Evolutionary conservation across 2,797 vertebrate genomes (phyloP).

Genomic region (Morus bassanus): DNA sequence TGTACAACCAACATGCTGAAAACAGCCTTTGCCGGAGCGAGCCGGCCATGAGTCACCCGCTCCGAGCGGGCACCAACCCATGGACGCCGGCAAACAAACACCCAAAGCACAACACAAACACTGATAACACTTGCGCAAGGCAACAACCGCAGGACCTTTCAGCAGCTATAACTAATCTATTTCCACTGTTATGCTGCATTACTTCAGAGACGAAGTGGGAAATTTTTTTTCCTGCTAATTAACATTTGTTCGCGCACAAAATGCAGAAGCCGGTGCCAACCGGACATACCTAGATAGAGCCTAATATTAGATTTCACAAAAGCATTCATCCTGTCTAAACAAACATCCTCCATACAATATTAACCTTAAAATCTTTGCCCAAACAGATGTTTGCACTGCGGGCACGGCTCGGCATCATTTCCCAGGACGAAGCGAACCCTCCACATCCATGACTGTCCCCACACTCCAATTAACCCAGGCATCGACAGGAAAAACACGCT

Average conservation of each 20-base stretch:
- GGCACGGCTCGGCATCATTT: not conserved
- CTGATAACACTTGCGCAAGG: conserved; percentile 36
- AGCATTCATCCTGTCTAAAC: conserved; percentile 67
- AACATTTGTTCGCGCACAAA: conserved; percentile 58
- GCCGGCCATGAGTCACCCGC: conserved; percentile 26
- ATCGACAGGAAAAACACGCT: not conserved
- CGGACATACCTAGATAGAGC: conserved; percentile 70
- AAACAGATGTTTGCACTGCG: conserved; percentile 25
- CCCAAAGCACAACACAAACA: not conserved
- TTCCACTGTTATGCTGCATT: conserved; percentile 34
- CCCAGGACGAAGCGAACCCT: not conserved
- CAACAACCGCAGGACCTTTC: conserved; percentile 2
- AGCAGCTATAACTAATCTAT: conserved; percentile 62
- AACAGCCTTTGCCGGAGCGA: not conserved
- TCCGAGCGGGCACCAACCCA: not conserved
- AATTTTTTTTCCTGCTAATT: conserved; percentile 34
- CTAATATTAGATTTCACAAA: conserved; percentile 69
- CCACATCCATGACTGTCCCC: not conserved
- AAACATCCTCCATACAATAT: conserved; percentile 53
- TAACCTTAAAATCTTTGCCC: conserved; percentile 45
- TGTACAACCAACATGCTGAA: not conserved
- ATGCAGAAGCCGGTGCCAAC: conserved; percentile 48
- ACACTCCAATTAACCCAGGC: not conserved
- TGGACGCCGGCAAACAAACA: conserved; percentile 32
- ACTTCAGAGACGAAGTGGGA: conserved; percentile 10